phyloP scores from a whole-genome alignment of 2,797 vertebrate species.

The Hephaestus fuliginosus region DNA sequence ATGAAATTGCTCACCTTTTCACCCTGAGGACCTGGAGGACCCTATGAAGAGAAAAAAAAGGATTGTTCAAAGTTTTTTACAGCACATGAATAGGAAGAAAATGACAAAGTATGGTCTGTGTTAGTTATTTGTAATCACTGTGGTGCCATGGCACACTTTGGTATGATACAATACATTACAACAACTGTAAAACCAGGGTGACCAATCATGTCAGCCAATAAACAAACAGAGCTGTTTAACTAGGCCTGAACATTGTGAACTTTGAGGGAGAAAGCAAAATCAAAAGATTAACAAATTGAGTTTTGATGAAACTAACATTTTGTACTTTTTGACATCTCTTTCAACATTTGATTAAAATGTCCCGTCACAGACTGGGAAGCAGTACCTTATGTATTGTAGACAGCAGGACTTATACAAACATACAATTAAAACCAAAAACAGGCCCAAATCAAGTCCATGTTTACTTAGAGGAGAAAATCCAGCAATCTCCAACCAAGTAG shows the following conservation, averaged over 20 bases:
- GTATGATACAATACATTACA: conserved; percentile 6
- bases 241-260: conserved; percentile 13
- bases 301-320: conserved; percentile 57
- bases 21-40: conserved; percentile 94
- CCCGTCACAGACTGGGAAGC: conserved; percentile 58
- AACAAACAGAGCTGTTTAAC: conserved; percentile 40
- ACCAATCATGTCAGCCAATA: conserved; percentile 34
- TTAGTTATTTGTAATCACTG: conserved; percentile 17
- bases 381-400: conserved; percentile 43
- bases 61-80: conserved; percentile 16
- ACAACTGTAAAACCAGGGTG: conserved; percentile 21
- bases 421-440: conserved; percentile 74
- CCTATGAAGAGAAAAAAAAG: conserved; percentile 82
- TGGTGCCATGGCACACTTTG: conserved; percentile 7
- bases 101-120: conserved; percentile 1
- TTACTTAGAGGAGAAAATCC: conserved; percentile 72
- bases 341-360: conserved; percentile 63
- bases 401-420: conserved; percentile 68
- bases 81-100: conserved; percentile 24
- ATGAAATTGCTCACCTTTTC: conserved; percentile 92
- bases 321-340: conserved; percentile 60
- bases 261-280: conserved; percentile 23
- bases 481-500: conserved; percentile 59
- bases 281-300: conserved; percentile 43
- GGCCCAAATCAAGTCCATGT: conserved; percentile 74